These are phyloP conservation scores for Papilio protenor DNA, from an alignment of 2,888 invertebrate genomes.

Conservation along the genomic window DNA sequence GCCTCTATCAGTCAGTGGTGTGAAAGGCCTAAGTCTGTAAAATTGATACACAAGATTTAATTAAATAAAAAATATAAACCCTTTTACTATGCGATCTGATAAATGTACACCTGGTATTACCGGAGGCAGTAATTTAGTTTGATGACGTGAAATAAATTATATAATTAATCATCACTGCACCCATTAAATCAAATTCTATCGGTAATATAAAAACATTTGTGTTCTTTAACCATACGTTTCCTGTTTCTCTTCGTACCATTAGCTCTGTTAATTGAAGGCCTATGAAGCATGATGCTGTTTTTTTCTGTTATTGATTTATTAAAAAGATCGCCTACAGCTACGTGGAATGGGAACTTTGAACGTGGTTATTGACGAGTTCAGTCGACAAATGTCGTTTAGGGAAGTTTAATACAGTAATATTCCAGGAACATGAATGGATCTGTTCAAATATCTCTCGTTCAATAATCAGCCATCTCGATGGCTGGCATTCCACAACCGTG, in stretches of 20 bases:
- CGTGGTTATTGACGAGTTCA: background rate
- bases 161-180: slow-evolving; percentile 81
- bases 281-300: slow-evolving; percentile 56
- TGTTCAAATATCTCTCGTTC: no score
- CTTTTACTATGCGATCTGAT: slow-evolving; percentile 78
- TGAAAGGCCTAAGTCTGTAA: background rate
- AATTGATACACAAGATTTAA: background rate
- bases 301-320: slow-evolving; percentile 15
- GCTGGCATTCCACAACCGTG: no score
- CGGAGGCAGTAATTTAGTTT: slow-evolving; percentile 57
- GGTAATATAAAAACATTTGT: slow-evolving; percentile 24
- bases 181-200: slow-evolving; percentile 54
- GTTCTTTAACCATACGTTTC: slow-evolving; percentile 64
- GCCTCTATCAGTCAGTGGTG: no score
- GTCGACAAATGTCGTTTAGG: background rate
- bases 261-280: slow-evolving; percentile 68
- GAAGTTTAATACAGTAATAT: background rate
- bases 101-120: slow-evolving; percentile 75
- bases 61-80: slow-evolving; percentile 56
- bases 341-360: slow-evolving; percentile 24
- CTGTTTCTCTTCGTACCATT: slow-evolving; percentile 55
- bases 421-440: no score
- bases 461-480: no score
- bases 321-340: slow-evolving; percentile 44
- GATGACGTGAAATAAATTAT: slow-evolving; percentile 80